phyloP scores from a whole-genome alignment of 2,888 invertebrate genomes.

The Helleia helle region DNA sequence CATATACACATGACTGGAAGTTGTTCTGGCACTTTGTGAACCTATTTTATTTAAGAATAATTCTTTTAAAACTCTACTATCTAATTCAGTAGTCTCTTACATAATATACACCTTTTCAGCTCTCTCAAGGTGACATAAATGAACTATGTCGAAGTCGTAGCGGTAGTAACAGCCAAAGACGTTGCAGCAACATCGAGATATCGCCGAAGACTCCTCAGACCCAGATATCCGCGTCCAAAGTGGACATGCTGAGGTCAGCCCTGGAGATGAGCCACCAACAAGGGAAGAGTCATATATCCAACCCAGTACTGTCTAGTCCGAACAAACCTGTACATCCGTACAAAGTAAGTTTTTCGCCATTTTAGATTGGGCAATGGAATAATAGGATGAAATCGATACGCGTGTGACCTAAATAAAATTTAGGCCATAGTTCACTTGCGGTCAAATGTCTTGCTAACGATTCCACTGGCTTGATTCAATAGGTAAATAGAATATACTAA shows the following conservation, averaged over 20 bases:
- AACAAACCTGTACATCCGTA: constrained; percentile 45
- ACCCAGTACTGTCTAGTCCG: constrained; percentile 67
- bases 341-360: constrained; percentile 35
- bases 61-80: no score
- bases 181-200: constrained; percentile 73
- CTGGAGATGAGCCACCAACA: constrained; percentile 77
- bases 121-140: constrained; percentile 69
- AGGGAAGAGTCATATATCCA: constrained; percentile 73
- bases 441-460: no score
- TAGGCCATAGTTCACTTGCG: no score
- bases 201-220: constrained; percentile 42
- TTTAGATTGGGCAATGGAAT: no score
- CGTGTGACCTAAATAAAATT: no score
- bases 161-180: constrained; percentile 64
- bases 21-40: no score
- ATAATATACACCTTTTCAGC: constrained; percentile 33
- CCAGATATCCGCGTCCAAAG: constrained; percentile 70
- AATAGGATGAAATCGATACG: no score
- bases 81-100: no score
- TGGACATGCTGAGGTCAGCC: constrained; percentile 80
- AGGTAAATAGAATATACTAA: no score
- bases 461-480: no score
- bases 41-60: no score
- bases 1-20: no score
- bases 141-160: constrained; percentile 62